These are phyloP conservation scores for Chymomyza amoena DNA, from an alignment of 2,888 invertebrate genomes.

Conservation along the genomic window DNA sequence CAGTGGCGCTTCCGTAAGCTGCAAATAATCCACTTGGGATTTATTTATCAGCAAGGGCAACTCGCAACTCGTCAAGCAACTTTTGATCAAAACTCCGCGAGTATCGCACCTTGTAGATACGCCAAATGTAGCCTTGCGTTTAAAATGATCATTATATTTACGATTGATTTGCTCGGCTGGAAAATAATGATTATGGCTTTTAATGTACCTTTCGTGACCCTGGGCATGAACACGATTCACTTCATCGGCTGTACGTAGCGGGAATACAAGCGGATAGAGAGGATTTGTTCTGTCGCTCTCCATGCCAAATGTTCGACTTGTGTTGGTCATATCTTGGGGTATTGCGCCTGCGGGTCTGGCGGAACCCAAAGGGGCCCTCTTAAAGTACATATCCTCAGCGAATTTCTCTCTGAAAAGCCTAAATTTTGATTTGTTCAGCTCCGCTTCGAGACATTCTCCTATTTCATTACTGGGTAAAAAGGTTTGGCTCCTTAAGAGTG, in stretches of 20 bases:
- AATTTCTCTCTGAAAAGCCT: slow-evolving; percentile 70
- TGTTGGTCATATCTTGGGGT: slow-evolving; percentile 65
- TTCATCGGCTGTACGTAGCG: slow-evolving; percentile 54
- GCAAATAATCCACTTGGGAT: slow-evolving; percentile 58
- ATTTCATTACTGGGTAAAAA: slow-evolving; percentile 46
- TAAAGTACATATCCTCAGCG: slow-evolving; percentile 71
- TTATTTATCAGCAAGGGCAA: slow-evolving; percentile 60
- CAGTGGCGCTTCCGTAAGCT: slow-evolving; percentile 52
- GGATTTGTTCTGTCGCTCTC: slow-evolving; percentile 17
- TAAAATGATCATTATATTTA: slow-evolving; percentile 39
- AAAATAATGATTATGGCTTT: slow-evolving; percentile 74
- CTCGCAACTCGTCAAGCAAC: slow-evolving; percentile 56
- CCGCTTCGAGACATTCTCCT: slow-evolving; percentile 59
- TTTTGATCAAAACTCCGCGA: slow-evolving; percentile 56
- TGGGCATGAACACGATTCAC: slow-evolving; percentile 57
- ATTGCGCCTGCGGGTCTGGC: slow-evolving; percentile 55
- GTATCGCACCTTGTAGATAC: slow-evolving; percentile 30
- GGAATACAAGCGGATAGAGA: slow-evolving; percentile 57
- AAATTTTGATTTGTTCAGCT: slow-evolving; percentile 72
- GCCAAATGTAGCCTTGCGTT: slow-evolving; percentile 49
- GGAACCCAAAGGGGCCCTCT: slow-evolving; percentile 61
- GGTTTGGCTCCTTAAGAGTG: slow-evolving; percentile 13
- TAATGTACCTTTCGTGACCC: slow-evolving; percentile 68
- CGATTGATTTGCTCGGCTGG: slow-evolving; percentile 69
- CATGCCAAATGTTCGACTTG: slow-evolving; percentile 63